Evolutionary conservation across 2,113 vertebrate species (phyloP), one percentile per base, ranked within the genome.

Genomic region (Puntigrus tetrazona): DNA sequence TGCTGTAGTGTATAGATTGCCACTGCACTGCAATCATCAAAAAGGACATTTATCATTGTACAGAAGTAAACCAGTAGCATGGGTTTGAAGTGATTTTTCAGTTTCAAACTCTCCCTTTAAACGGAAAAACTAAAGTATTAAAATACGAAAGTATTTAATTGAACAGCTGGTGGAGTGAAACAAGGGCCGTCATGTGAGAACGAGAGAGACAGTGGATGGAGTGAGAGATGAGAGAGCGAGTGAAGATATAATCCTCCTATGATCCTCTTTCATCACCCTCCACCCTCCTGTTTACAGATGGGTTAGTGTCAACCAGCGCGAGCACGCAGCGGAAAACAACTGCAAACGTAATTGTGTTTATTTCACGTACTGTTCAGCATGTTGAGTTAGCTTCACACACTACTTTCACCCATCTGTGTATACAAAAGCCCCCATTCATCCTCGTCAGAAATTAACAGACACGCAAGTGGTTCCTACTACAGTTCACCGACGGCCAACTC

Each of bases 171-270:
- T 38, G 8, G 18, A 36, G 31, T 69, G 31, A 69, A 20, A 36
- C 36, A 69, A 69, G 31, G 31, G 31, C 3, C 31, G 8, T 36
- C 9, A 38, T 7, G 70, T 45, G 70, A 25, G 38, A 74, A 43
- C n/a, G 4, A 75, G 38, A 74, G 72, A 74, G 41, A 14, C 36
- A n/a, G 69, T 50, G 34, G 59, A 25, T 38, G 6, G 45, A 81
- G 57, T 47, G 36, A 45, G 72, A 47, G 81, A 63, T 36, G 78
- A 29, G 63, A 69, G 65, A 81, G 61, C 20, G 47, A 82, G 65
- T 70, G 47, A 72, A 25, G 82, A 84, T 43, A 61, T 67, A 78
- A 78, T 82, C 70, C 61, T 57, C 65, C 80, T 34, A 36, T 73
- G 36, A 55, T 81, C 81, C 47, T 25, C 55, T 83, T 81, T 47